Conservation (phyloP, 2,797 vertebrate genomes). For the Cossypha dichroa region DNA sequence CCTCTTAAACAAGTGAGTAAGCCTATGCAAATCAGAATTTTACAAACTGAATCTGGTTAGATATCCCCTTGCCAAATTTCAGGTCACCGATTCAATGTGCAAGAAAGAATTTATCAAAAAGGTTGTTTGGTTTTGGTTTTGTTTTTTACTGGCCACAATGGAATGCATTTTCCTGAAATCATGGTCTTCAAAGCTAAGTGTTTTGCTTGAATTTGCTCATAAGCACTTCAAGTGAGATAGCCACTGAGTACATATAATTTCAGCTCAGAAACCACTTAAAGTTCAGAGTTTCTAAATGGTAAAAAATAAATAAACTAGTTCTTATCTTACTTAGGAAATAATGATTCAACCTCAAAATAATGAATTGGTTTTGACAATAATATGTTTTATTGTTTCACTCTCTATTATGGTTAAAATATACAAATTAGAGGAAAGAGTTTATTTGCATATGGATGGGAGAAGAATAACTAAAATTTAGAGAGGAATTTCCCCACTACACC, state of each 20-base stretch:
- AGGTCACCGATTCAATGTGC: neutral
- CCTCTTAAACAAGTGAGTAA: neutral
- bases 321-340: neutral
- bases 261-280: neutral
- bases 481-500: neutral
- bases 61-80: neutral
- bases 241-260: neutral
- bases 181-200: neutral
- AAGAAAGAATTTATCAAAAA: neutral
- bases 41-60: neutral
- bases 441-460: neutral
- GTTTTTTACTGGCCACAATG: neutral
- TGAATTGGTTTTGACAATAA: neutral
- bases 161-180: neutral
- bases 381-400: neutral
- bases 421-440: neutral
- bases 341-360: neutral
- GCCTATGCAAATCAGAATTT: neutral
- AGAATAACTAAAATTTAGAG: neutral
- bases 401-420: neutral
- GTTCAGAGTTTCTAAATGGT: neutral
- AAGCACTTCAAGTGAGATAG: neutral
- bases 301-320: neutral
- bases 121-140: fast-evolving
- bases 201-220: neutral